phyloP scores from a whole-genome alignment of 53 echinoderm and acorn worm genomes.

The Echinometra lucunter region DNA sequence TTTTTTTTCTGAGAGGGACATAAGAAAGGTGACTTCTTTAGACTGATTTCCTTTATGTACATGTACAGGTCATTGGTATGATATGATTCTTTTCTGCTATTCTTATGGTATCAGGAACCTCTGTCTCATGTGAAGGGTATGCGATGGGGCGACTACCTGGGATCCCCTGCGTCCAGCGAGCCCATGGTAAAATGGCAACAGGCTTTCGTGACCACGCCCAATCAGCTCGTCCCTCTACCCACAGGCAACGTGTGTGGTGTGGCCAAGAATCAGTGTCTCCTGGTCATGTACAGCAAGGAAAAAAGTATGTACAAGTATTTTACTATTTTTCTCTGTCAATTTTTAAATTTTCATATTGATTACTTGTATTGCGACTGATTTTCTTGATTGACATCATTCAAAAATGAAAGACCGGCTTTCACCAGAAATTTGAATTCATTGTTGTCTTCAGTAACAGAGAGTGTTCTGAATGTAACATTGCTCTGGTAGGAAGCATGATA shows the following conservation, averaged over 20 bases:
- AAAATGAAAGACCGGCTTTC: no score
- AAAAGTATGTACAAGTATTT: neutral
- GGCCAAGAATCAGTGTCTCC: constrained; percentile 85
- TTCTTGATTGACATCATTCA: no score
- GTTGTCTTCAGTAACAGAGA: no score
- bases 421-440: no score
- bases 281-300: constrained; percentile 97
- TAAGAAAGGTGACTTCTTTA: neutral
- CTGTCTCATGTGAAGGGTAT: constrained; percentile 83
- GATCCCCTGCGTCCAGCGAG: constrained; percentile 83
- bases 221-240: constrained; percentile 84
- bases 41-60: neutral
- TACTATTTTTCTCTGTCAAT: neutral
- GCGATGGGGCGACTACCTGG: constrained; percentile 94
- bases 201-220: constrained; percentile 72
- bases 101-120: constrained; percentile 75
- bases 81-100: neutral
- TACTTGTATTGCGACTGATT: no score
- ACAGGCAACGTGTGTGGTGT: constrained; percentile 91
- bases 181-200: constrained; percentile 87
- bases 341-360: no score
- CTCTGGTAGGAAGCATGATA: no score
- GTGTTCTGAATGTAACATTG: no score
- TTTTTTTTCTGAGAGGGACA: neutral
- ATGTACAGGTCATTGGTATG: neutral